Base-by-base conservation (phyloP, 2,797 vertebrate species). In the Protosalanx chinensis region DNA sequence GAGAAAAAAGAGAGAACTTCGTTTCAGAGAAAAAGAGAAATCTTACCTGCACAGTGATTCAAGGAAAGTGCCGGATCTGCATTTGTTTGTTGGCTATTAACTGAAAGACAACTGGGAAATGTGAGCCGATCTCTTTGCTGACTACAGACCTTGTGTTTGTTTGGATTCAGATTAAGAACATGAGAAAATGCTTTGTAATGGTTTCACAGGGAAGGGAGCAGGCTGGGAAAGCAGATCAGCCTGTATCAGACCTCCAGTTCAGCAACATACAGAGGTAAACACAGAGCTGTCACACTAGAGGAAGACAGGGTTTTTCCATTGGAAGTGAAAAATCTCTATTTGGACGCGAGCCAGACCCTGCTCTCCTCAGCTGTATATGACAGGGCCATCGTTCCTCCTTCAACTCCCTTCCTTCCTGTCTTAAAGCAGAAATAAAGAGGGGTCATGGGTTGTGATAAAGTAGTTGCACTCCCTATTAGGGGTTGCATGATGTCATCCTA, bases 181-280 rank as follows among this genome's bases (percentile, higher is more conserved):
- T 90, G 86, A 88, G 88, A 92, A 90, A 88, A 82, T 46, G 72
- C 56, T 75, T 74, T 33, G 59, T 29, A 73, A 75, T 70, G 57
- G 77, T 85, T 88, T 91, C 86, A 86, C 87, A 88, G 84, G 84
- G 81, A 81, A 68, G 66, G 77, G 73, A 73, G 73, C 82, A 80
- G 81, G 76, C 79, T 77, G 35, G 29, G 60, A 81, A 84, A 90
- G 86, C 72, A 87, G 86, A 79, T 65, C 59, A 76, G 76, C 67
- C 75, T 76, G 76, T 73, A 84, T 79, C 78, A 80, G 82, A 83
- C 81, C 84, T 84, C 82, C 83, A 84, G 75, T 63, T 74, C 66
- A 84, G 83, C 64, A 15, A 18, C 37, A 35, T 18, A 46, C 16
- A 64, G n/a, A 23, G 33, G 10, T 64, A 64, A 64, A 46, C 41